Percentiles rank a stretch among this genome's conserved stretches.
phyloP scores from a whole-genome alignment of 1,140 invertebrate genomes.

The Trichogramma pretiosum region DNA sequence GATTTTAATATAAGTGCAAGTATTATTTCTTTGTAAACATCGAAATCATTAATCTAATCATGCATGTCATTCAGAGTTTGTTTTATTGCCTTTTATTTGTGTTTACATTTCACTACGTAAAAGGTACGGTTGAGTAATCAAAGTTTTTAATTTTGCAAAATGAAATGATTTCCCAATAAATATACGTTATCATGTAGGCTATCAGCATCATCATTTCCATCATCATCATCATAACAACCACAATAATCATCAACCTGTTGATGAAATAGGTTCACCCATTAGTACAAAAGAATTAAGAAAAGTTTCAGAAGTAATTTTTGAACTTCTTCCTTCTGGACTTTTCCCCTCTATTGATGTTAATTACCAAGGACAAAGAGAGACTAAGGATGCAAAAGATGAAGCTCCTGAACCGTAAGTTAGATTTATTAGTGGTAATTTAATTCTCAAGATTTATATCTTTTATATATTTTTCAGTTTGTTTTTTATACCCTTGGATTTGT shows the following conservation, averaged over 20 bases:
- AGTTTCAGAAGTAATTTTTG: slow-evolving; percentile 52
- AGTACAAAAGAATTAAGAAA: slow-evolving; percentile 19
- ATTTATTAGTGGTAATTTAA: too few relatives aligned
- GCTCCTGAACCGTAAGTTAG: slow-evolving; percentile 58
- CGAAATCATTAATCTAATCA: slow-evolving; percentile 1
- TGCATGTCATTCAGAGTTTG: neutral
- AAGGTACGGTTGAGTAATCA: neutral
- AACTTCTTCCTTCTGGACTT: slow-evolving; percentile 55
- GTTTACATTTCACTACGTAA: neutral
- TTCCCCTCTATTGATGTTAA: slow-evolving; percentile 54
- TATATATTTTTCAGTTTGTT: slow-evolving; percentile 21
- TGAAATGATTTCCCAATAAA: neutral
- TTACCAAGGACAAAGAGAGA: slow-evolving; percentile 57
- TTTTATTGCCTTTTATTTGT: neutral
- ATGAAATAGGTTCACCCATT: neutral
- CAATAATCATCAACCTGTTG: neutral
- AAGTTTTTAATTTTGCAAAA: neutral
- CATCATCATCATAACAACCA: neutral
- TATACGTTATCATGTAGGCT: too few relatives aligned
- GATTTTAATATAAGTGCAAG: too few relatives aligned
- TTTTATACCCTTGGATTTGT: slow-evolving; percentile 4
- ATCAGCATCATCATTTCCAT: too few relatives aligned
- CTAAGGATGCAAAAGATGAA: slow-evolving; percentile 53
- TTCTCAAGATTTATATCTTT: neutral
- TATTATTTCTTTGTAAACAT: neutral